Conservation (phyloP, 2,113 vertebrate species). For the Crotalus horridus region DNA sequence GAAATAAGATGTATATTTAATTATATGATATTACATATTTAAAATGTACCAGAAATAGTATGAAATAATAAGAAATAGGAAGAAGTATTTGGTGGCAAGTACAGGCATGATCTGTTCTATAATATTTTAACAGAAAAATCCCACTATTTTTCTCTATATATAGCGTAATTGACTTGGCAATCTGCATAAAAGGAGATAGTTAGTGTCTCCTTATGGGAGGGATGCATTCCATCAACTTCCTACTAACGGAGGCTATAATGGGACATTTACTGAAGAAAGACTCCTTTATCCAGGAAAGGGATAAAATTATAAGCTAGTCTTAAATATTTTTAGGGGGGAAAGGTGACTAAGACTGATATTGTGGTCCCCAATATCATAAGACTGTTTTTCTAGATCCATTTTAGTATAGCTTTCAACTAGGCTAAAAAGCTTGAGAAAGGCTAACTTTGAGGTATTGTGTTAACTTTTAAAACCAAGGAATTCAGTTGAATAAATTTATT, state of each 20-base stretch:
- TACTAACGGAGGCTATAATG: neutral
- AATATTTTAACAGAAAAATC: conserved; percentile 1
- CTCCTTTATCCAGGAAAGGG: neutral
- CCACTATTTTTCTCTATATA: conserved; percentile 23
- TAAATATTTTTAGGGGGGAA: neutral
- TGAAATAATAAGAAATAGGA: neutral
- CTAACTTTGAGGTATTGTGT: neutral
- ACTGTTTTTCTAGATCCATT: neutral
- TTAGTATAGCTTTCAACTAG: neutral
- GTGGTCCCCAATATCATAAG: neutral
- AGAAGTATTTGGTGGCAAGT: neutral
- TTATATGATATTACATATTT: neutral
- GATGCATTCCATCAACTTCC: neutral
- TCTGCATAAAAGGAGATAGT: neutral
- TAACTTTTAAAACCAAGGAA: neutral
- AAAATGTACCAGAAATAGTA: neutral
- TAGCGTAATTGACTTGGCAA: conserved; percentile 28
- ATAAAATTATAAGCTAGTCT: neutral
- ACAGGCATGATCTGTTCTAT: conserved; percentile 4
- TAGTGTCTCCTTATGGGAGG: neutral
- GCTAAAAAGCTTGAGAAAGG: neutral
- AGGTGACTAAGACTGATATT: neutral
- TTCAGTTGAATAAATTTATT: neutral
- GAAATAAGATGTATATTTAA: neutral
- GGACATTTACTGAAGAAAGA: conserved; percentile 7